A percentile compares a stretch with the other conserved stretches of the same genome.
Conservation (phyloP, 2,113 vertebrate genomes). For the Prinia subflava region DNA sequence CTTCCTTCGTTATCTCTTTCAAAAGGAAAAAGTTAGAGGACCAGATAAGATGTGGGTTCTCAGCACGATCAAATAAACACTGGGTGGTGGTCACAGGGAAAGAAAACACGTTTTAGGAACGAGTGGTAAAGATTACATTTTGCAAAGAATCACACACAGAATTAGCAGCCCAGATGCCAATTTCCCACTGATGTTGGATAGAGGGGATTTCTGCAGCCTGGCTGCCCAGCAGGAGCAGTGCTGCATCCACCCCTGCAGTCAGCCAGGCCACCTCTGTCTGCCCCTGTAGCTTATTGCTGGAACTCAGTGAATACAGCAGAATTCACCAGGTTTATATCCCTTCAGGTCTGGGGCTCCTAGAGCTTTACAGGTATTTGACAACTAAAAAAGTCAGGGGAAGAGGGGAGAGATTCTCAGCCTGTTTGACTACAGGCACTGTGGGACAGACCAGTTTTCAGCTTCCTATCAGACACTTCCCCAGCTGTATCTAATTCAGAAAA, state of each 20-base stretch:
- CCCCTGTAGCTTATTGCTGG: not conserved
- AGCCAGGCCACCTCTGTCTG: not conserved
- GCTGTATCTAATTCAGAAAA: not conserved
- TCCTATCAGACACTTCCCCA: not conserved
- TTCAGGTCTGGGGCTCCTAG: not conserved
- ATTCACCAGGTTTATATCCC: not conserved
- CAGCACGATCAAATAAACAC: conserved; percentile 50
- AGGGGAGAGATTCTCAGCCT: not conserved
- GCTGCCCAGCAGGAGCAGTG: not conserved
- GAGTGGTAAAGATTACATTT: not conserved
- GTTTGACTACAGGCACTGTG: not conserved
- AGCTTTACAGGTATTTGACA: not conserved
- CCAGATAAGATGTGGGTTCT: conserved; percentile 63
- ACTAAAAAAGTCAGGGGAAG: not conserved
- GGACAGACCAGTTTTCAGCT: not conserved
- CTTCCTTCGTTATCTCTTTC: conserved; percentile 39
- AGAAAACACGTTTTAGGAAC: conserved; percentile 7
- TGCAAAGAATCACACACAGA: not conserved
- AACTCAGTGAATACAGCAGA: not conserved
- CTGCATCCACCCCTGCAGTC: not conserved
- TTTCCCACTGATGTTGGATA: not conserved
- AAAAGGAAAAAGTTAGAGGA: conserved; percentile 55
- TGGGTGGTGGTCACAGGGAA: conserved; percentile 1
- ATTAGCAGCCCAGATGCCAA: not conserved
- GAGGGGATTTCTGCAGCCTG: not conserved